phyloP scores from a whole-genome alignment of 2,113 vertebrate species.

The Gasterosteus nipponicus region DNA sequence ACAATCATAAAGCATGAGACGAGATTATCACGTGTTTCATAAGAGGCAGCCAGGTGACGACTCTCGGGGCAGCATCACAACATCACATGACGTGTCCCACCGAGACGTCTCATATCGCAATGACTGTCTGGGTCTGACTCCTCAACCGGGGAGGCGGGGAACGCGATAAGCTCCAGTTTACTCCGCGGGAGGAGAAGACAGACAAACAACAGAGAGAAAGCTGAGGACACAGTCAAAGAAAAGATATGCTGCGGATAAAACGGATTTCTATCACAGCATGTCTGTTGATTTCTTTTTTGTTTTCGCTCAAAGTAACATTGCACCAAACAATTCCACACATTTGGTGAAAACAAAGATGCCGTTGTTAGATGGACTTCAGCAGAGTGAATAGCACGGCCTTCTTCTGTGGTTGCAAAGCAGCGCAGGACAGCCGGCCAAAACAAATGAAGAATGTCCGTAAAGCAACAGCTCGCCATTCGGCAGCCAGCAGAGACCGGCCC shows the following conservation, averaged over 20 bases:
- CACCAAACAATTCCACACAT: not conserved
- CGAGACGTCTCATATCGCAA: constrained; percentile 51
- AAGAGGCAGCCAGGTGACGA: constrained; percentile 10
- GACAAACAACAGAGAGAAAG: constrained; percentile 1
- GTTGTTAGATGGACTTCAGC: not conserved
- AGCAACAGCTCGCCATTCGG: not conserved
- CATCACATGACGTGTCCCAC: constrained; percentile 40
- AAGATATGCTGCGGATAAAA: not conserved
- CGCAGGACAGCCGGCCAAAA: not conserved
- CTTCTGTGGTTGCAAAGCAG: not conserved
- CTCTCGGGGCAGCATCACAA: constrained; percentile 5
- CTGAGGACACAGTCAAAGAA: constrained; percentile 20
- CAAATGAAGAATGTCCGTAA: not conserved
- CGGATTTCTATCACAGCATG: not conserved
- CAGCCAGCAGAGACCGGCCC: not conserved
- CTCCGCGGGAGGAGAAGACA: constrained; percentile 16
- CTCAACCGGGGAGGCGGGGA: constrained; percentile 43
- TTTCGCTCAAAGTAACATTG: not conserved
- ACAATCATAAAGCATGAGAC: not conserved
- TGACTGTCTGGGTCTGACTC: constrained; percentile 59
- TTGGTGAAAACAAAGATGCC: not conserved
- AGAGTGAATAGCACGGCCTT: not conserved
- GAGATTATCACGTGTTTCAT: constrained; percentile 22
- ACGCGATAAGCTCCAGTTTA: constrained; percentile 43
- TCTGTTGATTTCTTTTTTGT: not conserved